Conservation (phyloP, 2,113 vertebrate species). For the Corydoras sp. region DNA sequence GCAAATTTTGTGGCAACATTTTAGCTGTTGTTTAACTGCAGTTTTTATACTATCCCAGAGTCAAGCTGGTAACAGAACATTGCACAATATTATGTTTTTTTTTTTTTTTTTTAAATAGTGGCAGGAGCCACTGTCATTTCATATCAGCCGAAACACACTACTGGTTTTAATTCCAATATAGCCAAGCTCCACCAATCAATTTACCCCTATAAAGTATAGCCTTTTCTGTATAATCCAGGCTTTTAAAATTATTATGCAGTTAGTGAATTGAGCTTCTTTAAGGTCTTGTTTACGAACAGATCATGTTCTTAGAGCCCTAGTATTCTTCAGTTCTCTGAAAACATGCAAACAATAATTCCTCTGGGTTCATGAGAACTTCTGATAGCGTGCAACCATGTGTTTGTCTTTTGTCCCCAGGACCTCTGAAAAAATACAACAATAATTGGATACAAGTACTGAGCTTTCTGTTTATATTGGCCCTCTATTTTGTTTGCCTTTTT, state of each 20-base stretch:
- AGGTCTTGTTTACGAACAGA: background rate
- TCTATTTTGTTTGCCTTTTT: background rate
- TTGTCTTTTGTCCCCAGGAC: conserved; percentile 26
- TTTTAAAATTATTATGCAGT: conserved; percentile 21
- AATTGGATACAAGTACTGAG: background rate
- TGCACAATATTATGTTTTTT: conserved; percentile 26
- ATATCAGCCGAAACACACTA: conserved; percentile 2
- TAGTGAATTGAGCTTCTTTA: conserved; percentile 22
- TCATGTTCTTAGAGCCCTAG: conserved; percentile 8
- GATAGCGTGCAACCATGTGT: conserved; percentile 26
- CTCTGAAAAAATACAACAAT: conserved; percentile 13
- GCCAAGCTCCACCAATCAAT: background rate
- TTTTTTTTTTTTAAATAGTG: conserved; percentile 28
- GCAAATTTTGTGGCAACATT: conserved; percentile 2
- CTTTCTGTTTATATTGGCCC: background rate
- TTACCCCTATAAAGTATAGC: no score
- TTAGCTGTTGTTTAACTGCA: conserved; percentile 22
- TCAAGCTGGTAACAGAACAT: conserved; percentile 8
- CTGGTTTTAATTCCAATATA: no score
- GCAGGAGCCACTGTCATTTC: conserved; percentile 25
- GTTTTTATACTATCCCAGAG: conserved; percentile 36
- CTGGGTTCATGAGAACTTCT: conserved; percentile 4
- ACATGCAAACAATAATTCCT: conserved; percentile 23
- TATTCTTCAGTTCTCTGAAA: conserved; percentile 29
- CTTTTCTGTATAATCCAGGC: background rate